phyloP scores from a whole-genome alignment of 37 sponge, comb jelly and placozoan species.

The Haliclona indistincta region DNA sequence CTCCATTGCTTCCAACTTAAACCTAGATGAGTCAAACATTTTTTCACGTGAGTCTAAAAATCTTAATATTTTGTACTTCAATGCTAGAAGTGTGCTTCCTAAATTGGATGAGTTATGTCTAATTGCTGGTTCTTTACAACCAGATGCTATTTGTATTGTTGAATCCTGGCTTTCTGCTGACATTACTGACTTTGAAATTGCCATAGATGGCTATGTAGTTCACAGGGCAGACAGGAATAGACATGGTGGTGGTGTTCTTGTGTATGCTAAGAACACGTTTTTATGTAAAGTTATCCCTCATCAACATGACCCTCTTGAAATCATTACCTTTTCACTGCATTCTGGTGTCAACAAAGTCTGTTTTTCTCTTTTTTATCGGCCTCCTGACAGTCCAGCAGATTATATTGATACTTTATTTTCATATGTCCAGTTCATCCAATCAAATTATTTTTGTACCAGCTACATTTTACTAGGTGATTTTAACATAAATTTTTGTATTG shows the following conservation, averaged over 20 bases:
- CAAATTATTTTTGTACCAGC: not conserved
- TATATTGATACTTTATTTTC: not conserved
- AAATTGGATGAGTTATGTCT: not conserved
- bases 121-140: not conserved
- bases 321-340: not conserved
- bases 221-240: not conserved
- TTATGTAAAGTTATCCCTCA: not conserved
- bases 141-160: not conserved
- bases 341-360: not conserved
- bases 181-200: not conserved
- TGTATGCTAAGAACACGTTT: not conserved
- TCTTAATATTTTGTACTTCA: constrained; percentile 12
- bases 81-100: constrained; percentile 4
- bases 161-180: constrained; percentile 15
- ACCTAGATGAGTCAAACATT: too few relatives aligned
- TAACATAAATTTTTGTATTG: not conserved
- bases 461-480: constrained; percentile 2
- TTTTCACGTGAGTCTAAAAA: too few relatives aligned
- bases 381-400: not conserved
- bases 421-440: not conserved
- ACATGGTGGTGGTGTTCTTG: not conserved
- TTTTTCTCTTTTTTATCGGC: not conserved
- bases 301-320: not conserved
- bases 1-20: too few relatives aligned
- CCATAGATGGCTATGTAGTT: not conserved